Evolutionary conservation across 2,797 vertebrate species (phyloP), one percentile per base, ranked within the genome.

Genomic region (Gambelia wislizenii): DNA sequence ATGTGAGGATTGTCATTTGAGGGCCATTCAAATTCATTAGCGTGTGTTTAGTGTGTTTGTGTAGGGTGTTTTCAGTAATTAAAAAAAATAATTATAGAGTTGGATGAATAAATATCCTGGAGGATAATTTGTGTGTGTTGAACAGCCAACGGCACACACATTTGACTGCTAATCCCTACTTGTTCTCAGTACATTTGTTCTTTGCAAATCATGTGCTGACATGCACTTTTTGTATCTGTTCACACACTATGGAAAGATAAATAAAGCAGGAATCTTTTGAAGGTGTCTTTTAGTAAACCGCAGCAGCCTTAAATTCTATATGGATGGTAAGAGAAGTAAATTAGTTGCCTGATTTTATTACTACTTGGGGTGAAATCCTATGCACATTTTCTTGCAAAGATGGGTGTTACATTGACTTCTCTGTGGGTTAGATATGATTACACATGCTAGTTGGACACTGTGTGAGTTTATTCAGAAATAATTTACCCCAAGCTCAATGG

Each of bases 191-290:
- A 91, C 88, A 52, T 79, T 95, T 93, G 89, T 93, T 96, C 93
- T 96, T 95, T 89, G 16, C 88, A 94, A 95, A 93, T 94, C 96
- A 30, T 96, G 97, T 96, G 95, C 92, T 94, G 93, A 97, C 97
- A 96, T 76, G 96, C 87, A 89, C 87, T 93, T 95, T 88, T 92
- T 90, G 91, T 94, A 88, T 93, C 95, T 95, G 59, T 92, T 95
- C 95, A 91, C 94, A 64, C 59, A 96, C 96, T 92, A 56, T 70
- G 88, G 93, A 84, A 94, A 95, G 93, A 82, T 94, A 95, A 14
- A 61, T 83, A 85, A 87, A 90, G 94, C 92, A 91, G 91, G 89
- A 92, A 87, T 59, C 84, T 91, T 92, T 70, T 93, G 92, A 89
- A 39, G 92, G 84, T 89, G 91, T 54, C 54, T 88, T 94, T 94